These are phyloP conservation scores for Chymomyza costata DNA, from an alignment of 1,140 invertebrate genomes.

Conservation along the genomic window DNA sequence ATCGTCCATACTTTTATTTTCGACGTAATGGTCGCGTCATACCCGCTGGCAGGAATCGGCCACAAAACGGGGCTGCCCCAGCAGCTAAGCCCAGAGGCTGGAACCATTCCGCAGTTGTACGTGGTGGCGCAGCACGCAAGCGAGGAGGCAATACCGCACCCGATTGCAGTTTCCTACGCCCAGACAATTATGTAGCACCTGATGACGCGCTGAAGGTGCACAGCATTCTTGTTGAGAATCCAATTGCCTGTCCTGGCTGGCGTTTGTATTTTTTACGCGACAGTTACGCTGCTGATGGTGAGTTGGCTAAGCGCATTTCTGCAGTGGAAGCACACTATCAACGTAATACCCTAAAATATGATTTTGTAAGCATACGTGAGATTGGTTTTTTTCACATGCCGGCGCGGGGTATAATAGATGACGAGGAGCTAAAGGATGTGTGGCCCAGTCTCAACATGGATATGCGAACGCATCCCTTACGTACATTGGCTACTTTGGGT, in stretches of 20 bases:
- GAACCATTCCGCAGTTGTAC: conserved; percentile 9
- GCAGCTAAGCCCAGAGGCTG: conserved; percentile 37
- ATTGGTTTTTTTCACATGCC: conserved; percentile 76
- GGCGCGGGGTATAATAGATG: conserved; percentile 75
- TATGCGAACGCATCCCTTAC: conserved; percentile 77
- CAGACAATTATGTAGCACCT: conserved; percentile 59
- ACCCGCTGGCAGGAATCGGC: conserved; percentile 42
- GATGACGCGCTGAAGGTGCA: conserved; percentile 44
- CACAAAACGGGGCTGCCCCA: background rate
- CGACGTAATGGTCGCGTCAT: conserved; percentile 63
- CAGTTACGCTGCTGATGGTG: conserved; percentile 74
- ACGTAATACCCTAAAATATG: conserved; percentile 65
- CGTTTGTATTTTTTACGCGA: conserved; percentile 79
- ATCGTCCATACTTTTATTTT: conserved; percentile 64
- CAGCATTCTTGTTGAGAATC: conserved; percentile 48
- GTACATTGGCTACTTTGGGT: conserved; percentile 78
- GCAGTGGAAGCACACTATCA: conserved; percentile 70
- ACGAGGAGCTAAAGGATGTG: conserved; percentile 76
- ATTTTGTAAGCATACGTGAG: conserved; percentile 75
- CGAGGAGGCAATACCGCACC: conserved; percentile 7
- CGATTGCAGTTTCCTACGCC: conserved; percentile 44
- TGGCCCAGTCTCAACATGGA: conserved; percentile 78
- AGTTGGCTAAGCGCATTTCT: conserved; percentile 74
- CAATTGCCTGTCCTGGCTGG: conserved; percentile 78
- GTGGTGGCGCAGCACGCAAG: background rate